Evolutionary conservation across 2,888 invertebrate species (phyloP).

Genomic region (Nephrotoma appendiculata): DNA sequence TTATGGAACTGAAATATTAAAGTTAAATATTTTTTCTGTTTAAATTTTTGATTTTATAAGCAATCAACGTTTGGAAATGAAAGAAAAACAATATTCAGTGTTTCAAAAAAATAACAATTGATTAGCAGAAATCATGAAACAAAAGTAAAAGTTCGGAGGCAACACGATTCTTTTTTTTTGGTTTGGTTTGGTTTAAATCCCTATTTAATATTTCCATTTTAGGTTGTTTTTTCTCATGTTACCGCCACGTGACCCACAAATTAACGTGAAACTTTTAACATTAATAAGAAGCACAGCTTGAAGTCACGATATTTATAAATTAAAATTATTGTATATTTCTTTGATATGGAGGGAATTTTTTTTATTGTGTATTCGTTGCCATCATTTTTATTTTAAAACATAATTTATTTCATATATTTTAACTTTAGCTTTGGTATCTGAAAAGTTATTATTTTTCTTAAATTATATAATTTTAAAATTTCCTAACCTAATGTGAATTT

Average conservation of each 20-base stretch:
- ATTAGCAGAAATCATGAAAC: not conserved
- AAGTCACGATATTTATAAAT: conserved; percentile 4
- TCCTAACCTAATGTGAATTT: not conserved
- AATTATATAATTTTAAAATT: not conserved
- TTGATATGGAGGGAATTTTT: not conserved
- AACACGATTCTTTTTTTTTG: not conserved
- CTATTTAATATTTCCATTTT: not conserved
- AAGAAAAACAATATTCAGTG: not conserved
- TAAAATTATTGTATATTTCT: not conserved
- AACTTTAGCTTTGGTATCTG: not conserved
- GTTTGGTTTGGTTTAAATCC: not conserved
- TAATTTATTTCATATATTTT: not conserved
- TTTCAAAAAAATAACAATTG: not conserved
- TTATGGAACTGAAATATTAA: not conserved
- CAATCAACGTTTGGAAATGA: not conserved
- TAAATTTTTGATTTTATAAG: not conserved
- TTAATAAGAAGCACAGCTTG: conserved; percentile 2
- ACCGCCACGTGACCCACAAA: conserved; percentile 3
- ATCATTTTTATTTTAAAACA: not conserved
- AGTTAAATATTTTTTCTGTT: not conserved
- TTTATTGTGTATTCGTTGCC: not conserved
- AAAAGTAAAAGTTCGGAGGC: not conserved
- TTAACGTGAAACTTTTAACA: conserved; percentile 3
- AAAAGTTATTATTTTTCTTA: not conserved
- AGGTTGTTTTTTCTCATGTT: not conserved